Percentiles rank a stretch among this genome's conserved stretches.
Evolutionary conservation across 1,140 invertebrate genomes (phyloP).

Genomic region (Brachionus paranguensis): DNA sequence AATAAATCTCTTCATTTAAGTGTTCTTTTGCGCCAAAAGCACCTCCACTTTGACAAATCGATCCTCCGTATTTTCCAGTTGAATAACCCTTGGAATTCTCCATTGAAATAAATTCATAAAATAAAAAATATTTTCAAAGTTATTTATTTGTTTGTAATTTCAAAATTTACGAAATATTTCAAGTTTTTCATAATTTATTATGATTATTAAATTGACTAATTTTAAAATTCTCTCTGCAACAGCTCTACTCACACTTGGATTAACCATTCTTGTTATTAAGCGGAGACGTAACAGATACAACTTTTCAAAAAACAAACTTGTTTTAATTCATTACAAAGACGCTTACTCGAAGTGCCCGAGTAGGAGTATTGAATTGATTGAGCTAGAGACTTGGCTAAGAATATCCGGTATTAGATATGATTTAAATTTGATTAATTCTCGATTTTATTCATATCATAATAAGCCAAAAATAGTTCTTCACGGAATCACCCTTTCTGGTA

Average conservation of each 20-base stretch:
- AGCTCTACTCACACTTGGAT: not conserved
- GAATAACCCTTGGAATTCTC: constrained; percentile 2
- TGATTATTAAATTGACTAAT: not conserved
- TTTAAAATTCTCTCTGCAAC: not conserved
- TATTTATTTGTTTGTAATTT: not conserved
- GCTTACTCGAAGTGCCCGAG: not conserved
- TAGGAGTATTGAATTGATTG: not conserved
- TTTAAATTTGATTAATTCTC: not conserved
- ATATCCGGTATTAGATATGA: not conserved
- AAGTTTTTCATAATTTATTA: not conserved
- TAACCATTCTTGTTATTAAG: not conserved
- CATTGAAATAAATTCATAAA: not conserved
- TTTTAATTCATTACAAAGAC: not conserved
- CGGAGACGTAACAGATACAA: not conserved
- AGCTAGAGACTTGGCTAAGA: not conserved
- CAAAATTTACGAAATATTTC: not conserved
- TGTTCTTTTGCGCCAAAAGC: not conserved
- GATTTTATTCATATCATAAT: not conserved
- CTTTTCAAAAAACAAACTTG: not conserved
- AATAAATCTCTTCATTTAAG: constrained; percentile 15
- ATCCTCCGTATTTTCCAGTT: constrained; percentile 16
- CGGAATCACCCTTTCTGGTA: not conserved
- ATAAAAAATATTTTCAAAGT: not conserved
- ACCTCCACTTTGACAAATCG: not conserved
- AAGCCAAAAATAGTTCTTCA: not conserved